phyloP scores from a whole-genome alignment of 2,888 invertebrate genomes.

The Lasiommata megera region DNA sequence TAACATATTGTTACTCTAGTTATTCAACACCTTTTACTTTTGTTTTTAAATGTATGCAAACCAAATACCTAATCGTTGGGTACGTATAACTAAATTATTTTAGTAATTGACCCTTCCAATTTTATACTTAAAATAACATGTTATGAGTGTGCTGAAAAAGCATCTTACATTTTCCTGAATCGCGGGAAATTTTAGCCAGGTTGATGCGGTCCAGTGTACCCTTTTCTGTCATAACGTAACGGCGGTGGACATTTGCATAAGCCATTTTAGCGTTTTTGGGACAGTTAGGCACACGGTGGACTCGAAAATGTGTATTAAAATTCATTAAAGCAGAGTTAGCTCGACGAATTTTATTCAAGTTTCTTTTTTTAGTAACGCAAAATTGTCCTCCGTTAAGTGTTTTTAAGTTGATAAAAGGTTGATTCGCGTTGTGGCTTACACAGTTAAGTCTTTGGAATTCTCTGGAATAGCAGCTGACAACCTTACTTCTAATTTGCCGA shows the following conservation, averaged over 20 bases:
- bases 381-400: neutral
- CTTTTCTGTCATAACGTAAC: conserved; percentile 48
- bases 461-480: too few relatives aligned
- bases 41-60: too few relatives aligned
- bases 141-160: too few relatives aligned
- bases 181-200: neutral
- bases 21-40: too few relatives aligned
- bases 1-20: too few relatives aligned
- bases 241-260: conserved; percentile 53
- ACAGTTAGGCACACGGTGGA: conserved; percentile 34
- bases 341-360: conserved; percentile 24
- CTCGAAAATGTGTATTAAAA: conserved; percentile 53
- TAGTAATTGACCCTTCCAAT: too few relatives aligned
- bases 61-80: too few relatives aligned
- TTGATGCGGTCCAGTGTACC: neutral
- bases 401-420: neutral
- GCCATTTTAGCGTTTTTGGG: conserved; percentile 52
- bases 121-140: too few relatives aligned
- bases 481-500: too few relatives aligned
- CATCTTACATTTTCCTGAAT: neutral
- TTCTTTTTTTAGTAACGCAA: conserved; percentile 2
- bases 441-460: too few relatives aligned
- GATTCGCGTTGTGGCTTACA: too few relatives aligned
- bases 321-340: conserved; percentile 40
- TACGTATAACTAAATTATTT: too few relatives aligned